Conservation (phyloP, 2,888 invertebrate genomes). For the Deroplatys truncata region DNA sequence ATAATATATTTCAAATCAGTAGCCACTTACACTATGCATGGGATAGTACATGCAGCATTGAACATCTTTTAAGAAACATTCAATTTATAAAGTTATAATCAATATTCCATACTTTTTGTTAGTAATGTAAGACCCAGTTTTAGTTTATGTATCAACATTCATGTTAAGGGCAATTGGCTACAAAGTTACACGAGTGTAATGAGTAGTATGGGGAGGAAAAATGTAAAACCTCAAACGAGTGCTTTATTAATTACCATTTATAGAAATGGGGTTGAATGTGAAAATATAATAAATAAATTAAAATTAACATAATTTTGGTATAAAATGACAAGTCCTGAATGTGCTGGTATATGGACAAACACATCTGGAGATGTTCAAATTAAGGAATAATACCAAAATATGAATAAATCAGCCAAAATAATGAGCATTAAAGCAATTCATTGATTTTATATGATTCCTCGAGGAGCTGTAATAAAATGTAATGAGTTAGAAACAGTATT, state of each 20-base stretch:
- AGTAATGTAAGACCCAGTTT: no score
- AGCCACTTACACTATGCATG: no score
- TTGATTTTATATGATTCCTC: slow-evolving; percentile 32
- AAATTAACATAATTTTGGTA: background rate
- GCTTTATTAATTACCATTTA: background rate
- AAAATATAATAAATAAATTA: background rate
- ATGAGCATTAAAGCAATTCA: background rate
- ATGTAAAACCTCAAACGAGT: background rate
- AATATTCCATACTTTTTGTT: no score
- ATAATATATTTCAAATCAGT: no score
- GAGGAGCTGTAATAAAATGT: slow-evolving; percentile 69
- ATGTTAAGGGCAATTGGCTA: no score
- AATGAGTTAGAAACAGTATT: slow-evolving; percentile 73
- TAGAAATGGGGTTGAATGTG: background rate
- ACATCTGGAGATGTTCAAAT: background rate
- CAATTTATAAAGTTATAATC: no score
- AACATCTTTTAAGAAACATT: no score
- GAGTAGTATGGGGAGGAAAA: background rate
- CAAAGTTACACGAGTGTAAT: no score
- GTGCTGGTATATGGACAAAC: background rate
- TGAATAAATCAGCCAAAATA: background rate
- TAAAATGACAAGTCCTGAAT: no score
- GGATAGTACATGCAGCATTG: no score
- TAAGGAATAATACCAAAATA: background rate
- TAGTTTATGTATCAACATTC: no score